Evolutionary conservation across 2,113 vertebrate species (phyloP), one percentile per base, ranked within the genome.

Genomic region (Rostratula benghalensis): DNA sequence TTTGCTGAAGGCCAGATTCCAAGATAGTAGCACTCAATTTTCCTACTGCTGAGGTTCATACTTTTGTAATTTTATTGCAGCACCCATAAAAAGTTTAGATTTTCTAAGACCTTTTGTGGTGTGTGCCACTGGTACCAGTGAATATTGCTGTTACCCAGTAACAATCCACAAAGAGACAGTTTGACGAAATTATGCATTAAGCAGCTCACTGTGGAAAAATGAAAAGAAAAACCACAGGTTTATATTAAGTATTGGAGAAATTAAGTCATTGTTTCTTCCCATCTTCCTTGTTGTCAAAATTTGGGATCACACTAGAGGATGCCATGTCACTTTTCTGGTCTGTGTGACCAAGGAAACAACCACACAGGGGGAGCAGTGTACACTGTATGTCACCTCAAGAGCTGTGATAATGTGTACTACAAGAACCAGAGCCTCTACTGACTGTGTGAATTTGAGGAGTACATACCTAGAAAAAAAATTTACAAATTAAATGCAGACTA

Each of bases 351-450:
- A 80, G 30, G 48, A 61, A 56, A 69, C 5, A 53, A 85, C 30
- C 3, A 1, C n/a, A 8, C 12, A 56, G 20, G 10, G 7, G 15
- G 70, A 70, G 17, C 0, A 0, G 9, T 33, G 48, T 19, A 30
- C 7, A 4, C 12, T 33, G 51, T 13, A 16, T 19, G 51, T 23
- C 79, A 76, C 35, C 20, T 28, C 48, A 7, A 35, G 37, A 73
- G 50, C 39, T 91, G 64, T 4, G 33, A 30, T 16, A 18, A 33
- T 53, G 45, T 1, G 3, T 41, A 16, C 60, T 28, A 17, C 45
- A 56, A 45, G 24, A 33, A 21, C n/a, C 16, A 61, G 8, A 85
- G 35, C 19, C 31, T 30, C 46, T 23, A 6, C 10, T 23, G 48
- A 71, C 60, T 37, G 14, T 33, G 45, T 45, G 41, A 67, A 57